These are phyloP conservation scores for Epizoanthus rinbou DNA, from an alignment of 92 coral and sea anemone genomes.

Conservation along the genomic window DNA sequence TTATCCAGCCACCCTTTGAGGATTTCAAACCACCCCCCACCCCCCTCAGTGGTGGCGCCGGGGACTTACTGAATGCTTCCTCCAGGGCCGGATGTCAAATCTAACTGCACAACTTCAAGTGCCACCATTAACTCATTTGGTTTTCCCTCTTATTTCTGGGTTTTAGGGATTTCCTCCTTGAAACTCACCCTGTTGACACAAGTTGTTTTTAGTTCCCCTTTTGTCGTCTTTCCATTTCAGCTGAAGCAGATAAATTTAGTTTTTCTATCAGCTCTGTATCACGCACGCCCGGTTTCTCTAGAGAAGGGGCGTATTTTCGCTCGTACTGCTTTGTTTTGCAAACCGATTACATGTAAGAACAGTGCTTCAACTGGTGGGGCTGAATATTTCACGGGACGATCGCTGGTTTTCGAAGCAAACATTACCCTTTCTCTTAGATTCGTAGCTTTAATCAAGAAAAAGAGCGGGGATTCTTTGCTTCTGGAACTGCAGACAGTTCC, in stretches of 20 bases:
- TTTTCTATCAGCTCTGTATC: slow-evolving; percentile 59
- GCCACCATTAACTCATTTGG: slow-evolving; percentile 18
- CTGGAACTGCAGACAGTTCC: slow-evolving; percentile 60
- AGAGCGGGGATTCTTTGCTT: slow-evolving; percentile 57
- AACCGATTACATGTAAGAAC: slow-evolving; percentile 62
- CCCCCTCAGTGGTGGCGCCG: not conserved
- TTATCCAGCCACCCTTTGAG: not conserved
- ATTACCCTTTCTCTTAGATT: slow-evolving; percentile 54
- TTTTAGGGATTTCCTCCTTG: not conserved
- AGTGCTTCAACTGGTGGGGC: slow-evolving; percentile 53
- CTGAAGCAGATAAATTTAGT: slow-evolving; percentile 46
- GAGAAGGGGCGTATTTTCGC: slow-evolving; percentile 51
- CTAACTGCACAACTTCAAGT: slow-evolving; percentile 35
- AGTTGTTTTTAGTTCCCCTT: slow-evolving; percentile 19
- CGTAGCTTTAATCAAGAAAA: slow-evolving; percentile 62
- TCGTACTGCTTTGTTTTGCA: slow-evolving; percentile 50
- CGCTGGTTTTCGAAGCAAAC: slow-evolving; percentile 53
- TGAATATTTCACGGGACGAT: slow-evolving; percentile 55
- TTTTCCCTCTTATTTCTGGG: slow-evolving; percentile 8
- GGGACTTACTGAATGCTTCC: slow-evolving; percentile 41
- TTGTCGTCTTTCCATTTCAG: slow-evolving; percentile 40
- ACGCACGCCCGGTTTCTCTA: slow-evolving; percentile 47
- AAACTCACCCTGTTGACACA: not conserved
- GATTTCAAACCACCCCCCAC: not conserved
- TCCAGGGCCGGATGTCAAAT: slow-evolving; percentile 41